These are phyloP conservation scores for Papilio polyxenes DNA, from an alignment of 1,140 invertebrate genomes.

Conservation along the genomic window DNA sequence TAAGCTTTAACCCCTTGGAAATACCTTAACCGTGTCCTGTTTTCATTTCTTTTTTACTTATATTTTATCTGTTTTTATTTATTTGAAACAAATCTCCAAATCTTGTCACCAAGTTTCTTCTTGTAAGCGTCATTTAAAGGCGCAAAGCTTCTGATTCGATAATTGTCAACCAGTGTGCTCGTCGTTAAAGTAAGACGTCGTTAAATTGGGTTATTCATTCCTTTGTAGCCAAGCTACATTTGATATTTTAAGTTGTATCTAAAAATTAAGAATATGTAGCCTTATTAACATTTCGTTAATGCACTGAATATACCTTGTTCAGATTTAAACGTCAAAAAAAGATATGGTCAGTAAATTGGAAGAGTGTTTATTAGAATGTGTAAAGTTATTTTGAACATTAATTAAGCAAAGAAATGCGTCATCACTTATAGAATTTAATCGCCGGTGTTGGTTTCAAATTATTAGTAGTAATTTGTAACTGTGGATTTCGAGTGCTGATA, in stretches of 20 bases:
- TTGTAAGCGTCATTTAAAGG: slow-evolving; percentile 44
- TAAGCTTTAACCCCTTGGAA: too few species aligned
- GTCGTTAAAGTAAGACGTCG: slow-evolving; percentile 51
- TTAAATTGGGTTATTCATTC: slow-evolving; percentile 44
- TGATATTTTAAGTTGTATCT: neutral
- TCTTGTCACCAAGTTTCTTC: slow-evolving; percentile 41
- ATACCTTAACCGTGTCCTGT: too few species aligned
- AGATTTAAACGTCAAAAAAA: slow-evolving; percentile 13
- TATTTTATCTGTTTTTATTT: neutral
- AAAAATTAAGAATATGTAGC: neutral
- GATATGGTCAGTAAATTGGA: neutral
- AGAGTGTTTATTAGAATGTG: neutral
- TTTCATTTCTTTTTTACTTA: too few species aligned
- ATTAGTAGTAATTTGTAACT: neutral
- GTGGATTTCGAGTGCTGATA: too few species aligned
- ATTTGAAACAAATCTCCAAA: neutral
- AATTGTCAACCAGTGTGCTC: slow-evolving; percentile 53
- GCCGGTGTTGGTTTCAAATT: neutral
- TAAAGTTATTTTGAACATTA: neutral
- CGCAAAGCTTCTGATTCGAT: slow-evolving; percentile 51
- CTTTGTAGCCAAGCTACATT: slow-evolving; percentile 35
- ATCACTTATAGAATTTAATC: slow-evolving; percentile 3
- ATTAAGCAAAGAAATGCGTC: slow-evolving; percentile 7
- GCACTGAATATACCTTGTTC: neutral
- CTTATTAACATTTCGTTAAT: slow-evolving; percentile 1